Percentiles rank a stretch among this genome's conserved stretches.
These are phyloP conservation scores for Ptilonorhynchus violaceus DNA, from an alignment of 2,113 vertebrate species.

Conservation along the genomic window DNA sequence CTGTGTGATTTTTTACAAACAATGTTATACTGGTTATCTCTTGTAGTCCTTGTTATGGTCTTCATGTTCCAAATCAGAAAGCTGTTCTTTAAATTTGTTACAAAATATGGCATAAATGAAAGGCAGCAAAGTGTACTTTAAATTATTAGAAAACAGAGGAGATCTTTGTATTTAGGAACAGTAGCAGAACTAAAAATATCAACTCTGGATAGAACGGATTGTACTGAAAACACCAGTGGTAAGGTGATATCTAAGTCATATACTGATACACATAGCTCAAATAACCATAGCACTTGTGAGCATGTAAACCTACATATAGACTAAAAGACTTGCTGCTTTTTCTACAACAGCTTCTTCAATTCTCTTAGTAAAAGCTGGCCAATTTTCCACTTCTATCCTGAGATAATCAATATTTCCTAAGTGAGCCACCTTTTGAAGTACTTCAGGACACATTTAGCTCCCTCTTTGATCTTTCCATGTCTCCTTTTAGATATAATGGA, in stretches of 20 bases:
- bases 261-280: neutral
- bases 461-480: conserved; percentile 31
- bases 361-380: conserved; percentile 2
- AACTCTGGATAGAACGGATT: neutral
- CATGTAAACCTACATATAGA: neutral
- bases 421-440: conserved; percentile 34
- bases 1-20: neutral
- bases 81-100: neutral
- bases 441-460: conserved; percentile 22
- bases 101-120: neutral
- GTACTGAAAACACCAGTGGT: neutral
- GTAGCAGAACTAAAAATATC: neutral
- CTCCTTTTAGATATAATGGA: conserved; percentile 48
- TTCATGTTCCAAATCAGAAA: neutral
- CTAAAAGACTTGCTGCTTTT: neutral
- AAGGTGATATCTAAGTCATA: neutral
- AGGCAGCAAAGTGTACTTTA: neutral
- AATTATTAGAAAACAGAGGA: neutral
- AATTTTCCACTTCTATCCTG: conserved; percentile 35
- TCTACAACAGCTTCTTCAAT: neutral
- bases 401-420: conserved; percentile 15
- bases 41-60: neutral
- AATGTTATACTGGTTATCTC: rapidly evolving
- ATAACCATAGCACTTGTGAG: neutral
- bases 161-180: neutral